Evolutionary conservation across 2,113 vertebrate genomes (phyloP), one percentile per base, ranked within the genome.

Genomic region (Poeciliopsis turrubarensis): DNA sequence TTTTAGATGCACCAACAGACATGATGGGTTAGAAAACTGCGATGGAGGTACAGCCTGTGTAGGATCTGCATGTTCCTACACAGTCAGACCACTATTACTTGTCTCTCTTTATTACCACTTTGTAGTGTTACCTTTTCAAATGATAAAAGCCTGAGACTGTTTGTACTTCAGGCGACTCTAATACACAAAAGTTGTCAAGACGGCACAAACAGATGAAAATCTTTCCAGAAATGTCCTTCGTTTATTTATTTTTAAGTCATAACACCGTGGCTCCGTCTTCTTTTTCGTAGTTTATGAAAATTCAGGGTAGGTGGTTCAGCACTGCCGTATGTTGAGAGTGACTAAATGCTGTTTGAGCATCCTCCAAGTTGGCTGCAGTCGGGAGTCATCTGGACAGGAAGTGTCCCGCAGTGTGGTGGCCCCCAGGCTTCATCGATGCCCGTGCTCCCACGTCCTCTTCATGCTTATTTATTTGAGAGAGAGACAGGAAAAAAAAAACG

Each of bases 341-440:
- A 41, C 73, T 73, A 41, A 65, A 70, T 41, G 65, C 75, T 80
- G 68, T 37, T 65, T 44, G 25, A 74, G 68, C 63, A 39, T 74
- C 73, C 60, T 80, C 22, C 60, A 64, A 1, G 57, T 79, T 87
- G 73, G 25, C 84, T 84, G 69, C 77, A 70, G 69, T 63, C 26
- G 72, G 82, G 84, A 81, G 86, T 85, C 78, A 80, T 87, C 80
- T 88, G 86, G 82, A 84, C 84, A 84, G 79, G 75, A 87, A 83
- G 81, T 72, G 81, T 87, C 86, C 84, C 80, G 74, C 85, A 68
- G 72, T 63, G 73, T 60, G 65, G 80, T 76, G 73, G 70, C 78
- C 70, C 69, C 67, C 31, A 78, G 80, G 73, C 72, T 57, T 47
- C 77, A 70, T 82, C 78, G 79, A 80, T 19, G 71, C 60, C 0